Evolutionary conservation across 2,888 invertebrate genomes (phyloP).

Genomic region (Schizotus pectinicornis): DNA sequence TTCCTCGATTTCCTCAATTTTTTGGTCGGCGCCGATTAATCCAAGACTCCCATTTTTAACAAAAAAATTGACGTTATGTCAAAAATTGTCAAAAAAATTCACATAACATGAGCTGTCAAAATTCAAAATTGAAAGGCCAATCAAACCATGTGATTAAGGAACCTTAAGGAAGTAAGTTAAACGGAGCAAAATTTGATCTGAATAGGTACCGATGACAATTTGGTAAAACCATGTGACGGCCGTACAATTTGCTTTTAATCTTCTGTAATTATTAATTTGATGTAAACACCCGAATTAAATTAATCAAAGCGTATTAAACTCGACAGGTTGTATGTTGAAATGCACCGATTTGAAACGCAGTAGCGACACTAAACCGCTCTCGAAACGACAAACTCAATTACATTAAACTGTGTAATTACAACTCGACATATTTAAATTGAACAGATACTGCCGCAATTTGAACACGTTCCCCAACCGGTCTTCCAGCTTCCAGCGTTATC

Average conservation of each 20-base stretch:
- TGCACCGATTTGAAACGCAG: constrained; percentile 4
- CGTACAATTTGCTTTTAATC: not conserved
- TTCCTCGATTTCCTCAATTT: too few species aligned
- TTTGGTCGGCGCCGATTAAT: too few species aligned
- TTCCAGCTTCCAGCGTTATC: constrained; percentile 7
- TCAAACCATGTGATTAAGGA: too few species aligned
- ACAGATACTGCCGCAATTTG: not conserved
- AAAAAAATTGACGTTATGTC: too few species aligned
- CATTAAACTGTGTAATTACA: constrained; percentile 8
- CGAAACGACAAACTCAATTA: constrained; percentile 25
- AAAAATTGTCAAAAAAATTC: too few species aligned
- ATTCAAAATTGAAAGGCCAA: too few species aligned
- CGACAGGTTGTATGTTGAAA: constrained; percentile 4
- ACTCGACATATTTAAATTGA: constrained; percentile 2
- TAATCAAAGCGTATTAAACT: constrained; percentile 5
- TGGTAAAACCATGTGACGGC: not conserved
- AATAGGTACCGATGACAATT: too few species aligned
- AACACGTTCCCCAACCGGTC: not conserved
- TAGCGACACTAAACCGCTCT: constrained; percentile 8
- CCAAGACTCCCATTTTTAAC: too few species aligned
- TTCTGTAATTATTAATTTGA: not conserved
- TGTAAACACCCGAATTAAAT: not conserved
- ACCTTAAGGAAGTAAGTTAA: too few species aligned
- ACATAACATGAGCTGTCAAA: too few species aligned
- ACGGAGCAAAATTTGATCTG: too few species aligned